Evolutionary conservation across 1,140 invertebrate species (phyloP), one percentile per base, ranked within the genome.

Genomic region (Drosophila santomea): DNA sequence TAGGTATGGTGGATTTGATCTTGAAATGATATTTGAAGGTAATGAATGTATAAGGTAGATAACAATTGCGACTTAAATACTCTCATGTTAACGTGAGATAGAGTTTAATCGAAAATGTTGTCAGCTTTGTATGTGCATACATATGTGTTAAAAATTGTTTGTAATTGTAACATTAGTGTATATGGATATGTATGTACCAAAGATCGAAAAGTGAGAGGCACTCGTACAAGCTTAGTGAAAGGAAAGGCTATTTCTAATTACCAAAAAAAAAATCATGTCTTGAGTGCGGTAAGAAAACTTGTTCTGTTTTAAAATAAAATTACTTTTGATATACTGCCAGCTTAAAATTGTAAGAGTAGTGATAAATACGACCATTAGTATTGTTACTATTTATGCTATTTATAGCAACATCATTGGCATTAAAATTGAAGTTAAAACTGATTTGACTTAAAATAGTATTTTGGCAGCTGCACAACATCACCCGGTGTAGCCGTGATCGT

Each of bases 401-500:
- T 36, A 36, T 35, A 17, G n/a, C 14, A 7, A 11, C 8, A 3
- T 1, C 10, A 12, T 10, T 58, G 28, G 17, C 17, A 17, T 17
- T 32, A 15, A 0, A 32, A 2, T 47, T 32, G 6, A 23, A 0
- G 43, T 20, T 1, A 15, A 5, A 8, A 61, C 17, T 47, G 32
- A 4, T 11, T 23, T 63, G 7, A 38, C 11, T 38, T 1, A 63
- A 66, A 38, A 3, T 10, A 32, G 11, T 20, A n/a, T 20, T 69
- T 74, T 62, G 68, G 41, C 67, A 41, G n/a, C 10, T 17, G 2
- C 0, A 2, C n/a, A 59, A 58, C 62, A 50, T 38, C 56, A 15
- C 36, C 63, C 45, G 36, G 15, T 23, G 28, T 78, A 89, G 95
- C 95, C 95, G 95, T 95, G 95, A 96, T 96, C 94, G 95, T 96